phyloP scores from a whole-genome alignment of 1,140 invertebrate genomes.

The Lepeophtheirus salmonis region DNA sequence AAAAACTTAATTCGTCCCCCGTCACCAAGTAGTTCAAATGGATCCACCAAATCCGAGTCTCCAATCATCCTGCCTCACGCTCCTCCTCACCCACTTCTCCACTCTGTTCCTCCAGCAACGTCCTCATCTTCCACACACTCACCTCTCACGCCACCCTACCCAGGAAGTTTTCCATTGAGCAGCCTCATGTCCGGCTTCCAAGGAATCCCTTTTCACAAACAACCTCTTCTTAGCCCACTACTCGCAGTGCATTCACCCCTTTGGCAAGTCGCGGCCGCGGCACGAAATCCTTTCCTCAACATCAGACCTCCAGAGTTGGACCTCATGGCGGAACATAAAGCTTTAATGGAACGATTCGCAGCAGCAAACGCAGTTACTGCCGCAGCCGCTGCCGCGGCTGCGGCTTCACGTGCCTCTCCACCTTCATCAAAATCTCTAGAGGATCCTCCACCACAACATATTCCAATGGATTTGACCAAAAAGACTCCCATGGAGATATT shows the following conservation, averaged over 20 bases:
- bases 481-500: slow-evolving; percentile 4
- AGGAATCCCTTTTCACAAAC: neutral
- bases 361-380: neutral
- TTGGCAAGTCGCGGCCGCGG: slow-evolving; percentile 9
- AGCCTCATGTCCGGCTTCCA: neutral
- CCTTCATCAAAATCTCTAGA: neutral
- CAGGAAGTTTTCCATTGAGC: slow-evolving; percentile 2
- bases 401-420: neutral
- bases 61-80: no score
- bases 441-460: neutral
- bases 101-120: neutral
- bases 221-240: slow-evolving; percentile 10
- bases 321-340: slow-evolving; percentile 13
- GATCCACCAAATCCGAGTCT: neutral
- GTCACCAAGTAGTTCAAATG: neutral
- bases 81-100: neutral
- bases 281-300: neutral
- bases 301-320: slow-evolving; percentile 4
- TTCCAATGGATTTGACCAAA: slow-evolving; percentile 7
- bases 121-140: neutral
- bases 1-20: neutral
- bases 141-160: neutral
- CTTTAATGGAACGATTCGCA: slow-evolving; percentile 6
- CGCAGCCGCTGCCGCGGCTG: neutral
- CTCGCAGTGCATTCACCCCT: slow-evolving; percentile 6